Conservation (phyloP, 2,113 vertebrate genomes). For the Leucoraja erinaceus region DNA sequence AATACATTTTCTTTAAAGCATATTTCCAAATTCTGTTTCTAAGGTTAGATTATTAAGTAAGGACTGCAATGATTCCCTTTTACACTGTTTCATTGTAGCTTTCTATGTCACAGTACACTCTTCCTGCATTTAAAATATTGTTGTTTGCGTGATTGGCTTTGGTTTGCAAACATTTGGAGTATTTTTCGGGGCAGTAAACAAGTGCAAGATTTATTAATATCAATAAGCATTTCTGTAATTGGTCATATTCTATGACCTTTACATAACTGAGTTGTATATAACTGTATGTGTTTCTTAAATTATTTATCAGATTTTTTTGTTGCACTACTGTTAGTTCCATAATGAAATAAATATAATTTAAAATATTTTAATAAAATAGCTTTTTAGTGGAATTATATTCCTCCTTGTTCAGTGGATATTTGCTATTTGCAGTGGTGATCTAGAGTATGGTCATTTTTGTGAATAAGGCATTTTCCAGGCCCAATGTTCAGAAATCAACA, state of each 20-base stretch:
- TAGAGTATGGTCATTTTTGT: neutral
- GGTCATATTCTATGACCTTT: neutral
- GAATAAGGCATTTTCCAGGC: neutral
- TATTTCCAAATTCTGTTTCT: neutral
- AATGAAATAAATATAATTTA: neutral
- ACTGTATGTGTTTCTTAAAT: neutral
- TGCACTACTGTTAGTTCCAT: neutral
- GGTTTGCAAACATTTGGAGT: neutral
- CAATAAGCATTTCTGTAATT: neutral
- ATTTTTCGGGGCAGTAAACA: neutral
- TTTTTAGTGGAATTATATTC: too few relatives aligned
- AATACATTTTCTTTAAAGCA: neutral
- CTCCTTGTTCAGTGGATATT: too few relatives aligned
- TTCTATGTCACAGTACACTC: too few relatives aligned
- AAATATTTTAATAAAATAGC: too few relatives aligned
- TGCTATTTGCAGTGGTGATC: too few relatives aligned
- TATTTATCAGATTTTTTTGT: neutral
- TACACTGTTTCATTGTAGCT: neutral
- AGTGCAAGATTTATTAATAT: neutral
- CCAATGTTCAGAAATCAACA: neutral
- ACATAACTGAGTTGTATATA: neutral
- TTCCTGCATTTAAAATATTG: neutral
- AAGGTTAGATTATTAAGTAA: neutral
- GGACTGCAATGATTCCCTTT: neutral
- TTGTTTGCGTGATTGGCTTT: neutral